Percentiles rank a stretch among this genome's conserved stretches.
These are phyloP conservation scores for Megalops cyprinoides DNA, from an alignment of 2,797 vertebrate genomes.

Conservation along the genomic window DNA sequence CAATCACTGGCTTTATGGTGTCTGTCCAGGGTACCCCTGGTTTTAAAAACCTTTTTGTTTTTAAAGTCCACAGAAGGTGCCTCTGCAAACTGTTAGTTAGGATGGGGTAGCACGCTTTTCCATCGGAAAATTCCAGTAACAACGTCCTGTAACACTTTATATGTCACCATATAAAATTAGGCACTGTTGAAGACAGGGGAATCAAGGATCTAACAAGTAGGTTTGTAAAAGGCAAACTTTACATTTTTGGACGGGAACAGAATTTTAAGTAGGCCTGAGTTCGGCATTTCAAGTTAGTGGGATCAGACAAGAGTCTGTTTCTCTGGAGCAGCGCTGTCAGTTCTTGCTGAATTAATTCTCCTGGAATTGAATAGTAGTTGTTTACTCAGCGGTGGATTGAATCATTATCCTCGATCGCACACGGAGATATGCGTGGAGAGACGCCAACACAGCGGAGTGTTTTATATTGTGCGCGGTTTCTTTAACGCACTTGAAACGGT, in stretches of 20 bases:
- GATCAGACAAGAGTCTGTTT: background rate
- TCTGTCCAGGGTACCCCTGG: too few relatives aligned
- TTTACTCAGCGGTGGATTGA: constrained; percentile 25
- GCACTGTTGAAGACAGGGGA: background rate
- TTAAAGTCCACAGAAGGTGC: too few relatives aligned
- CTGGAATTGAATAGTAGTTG: background rate
- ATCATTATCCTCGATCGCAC: constrained; percentile 27
- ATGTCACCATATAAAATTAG: background rate
- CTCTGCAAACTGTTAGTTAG: background rate
- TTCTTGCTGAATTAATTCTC: background rate
- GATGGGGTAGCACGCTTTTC: background rate
- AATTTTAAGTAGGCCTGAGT: background rate
- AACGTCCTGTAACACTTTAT: constrained; percentile 1
- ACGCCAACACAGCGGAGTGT: background rate
- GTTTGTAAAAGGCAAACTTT: background rate
- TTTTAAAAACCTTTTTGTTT: background rate
- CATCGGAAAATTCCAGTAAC: background rate
- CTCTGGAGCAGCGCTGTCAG: background rate
- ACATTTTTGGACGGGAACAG: background rate
- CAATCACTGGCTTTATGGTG: too few relatives aligned
- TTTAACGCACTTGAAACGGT: background rate
- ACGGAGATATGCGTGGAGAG: constrained; percentile 7
- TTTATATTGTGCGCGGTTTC: background rate
- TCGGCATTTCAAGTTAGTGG: background rate
- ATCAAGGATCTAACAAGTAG: background rate